phyloP scores from a whole-genome alignment of 1,140 invertebrate genomes.

The Nasonia vitripennis region DNA sequence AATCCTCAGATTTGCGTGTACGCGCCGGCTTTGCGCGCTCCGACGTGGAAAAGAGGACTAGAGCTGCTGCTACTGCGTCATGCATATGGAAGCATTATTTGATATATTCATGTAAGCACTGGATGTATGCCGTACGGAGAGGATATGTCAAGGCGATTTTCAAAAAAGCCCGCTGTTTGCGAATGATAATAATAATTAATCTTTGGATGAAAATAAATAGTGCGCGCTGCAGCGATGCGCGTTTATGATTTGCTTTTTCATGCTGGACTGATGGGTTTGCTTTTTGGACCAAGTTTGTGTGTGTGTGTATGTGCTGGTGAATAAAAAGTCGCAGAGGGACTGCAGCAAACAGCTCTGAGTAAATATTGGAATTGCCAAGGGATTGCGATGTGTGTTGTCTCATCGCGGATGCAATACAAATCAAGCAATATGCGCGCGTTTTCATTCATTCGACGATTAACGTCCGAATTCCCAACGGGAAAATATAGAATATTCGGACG shows the following conservation, averaged over 20 bases:
- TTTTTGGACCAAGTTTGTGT: no score
- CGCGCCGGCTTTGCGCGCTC: background rate
- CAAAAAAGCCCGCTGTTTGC: background rate
- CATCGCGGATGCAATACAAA: no score
- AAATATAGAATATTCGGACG: no score
- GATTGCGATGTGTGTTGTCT: no score
- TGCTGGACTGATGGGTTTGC: no score
- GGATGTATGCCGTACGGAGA: background rate
- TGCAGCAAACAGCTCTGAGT: background rate
- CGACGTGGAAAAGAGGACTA: background rate
- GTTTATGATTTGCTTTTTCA: no score
- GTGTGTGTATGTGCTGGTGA: background rate
- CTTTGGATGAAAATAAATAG: no score
- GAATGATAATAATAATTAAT: no score
- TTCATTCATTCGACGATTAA: no score
- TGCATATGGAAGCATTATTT: background rate
- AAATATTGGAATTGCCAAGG: background rate
- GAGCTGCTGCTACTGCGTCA: background rate
- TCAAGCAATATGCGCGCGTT: no score
- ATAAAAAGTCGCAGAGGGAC: background rate
- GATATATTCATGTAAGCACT: background rate
- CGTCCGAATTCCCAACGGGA: no score
- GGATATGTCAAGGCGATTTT: background rate
- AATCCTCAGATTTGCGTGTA: background rate
- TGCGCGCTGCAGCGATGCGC: no score